Evolutionary conservation across 2,113 vertebrate genomes (phyloP).

Genomic region (Ellobius talpinus): DNA sequence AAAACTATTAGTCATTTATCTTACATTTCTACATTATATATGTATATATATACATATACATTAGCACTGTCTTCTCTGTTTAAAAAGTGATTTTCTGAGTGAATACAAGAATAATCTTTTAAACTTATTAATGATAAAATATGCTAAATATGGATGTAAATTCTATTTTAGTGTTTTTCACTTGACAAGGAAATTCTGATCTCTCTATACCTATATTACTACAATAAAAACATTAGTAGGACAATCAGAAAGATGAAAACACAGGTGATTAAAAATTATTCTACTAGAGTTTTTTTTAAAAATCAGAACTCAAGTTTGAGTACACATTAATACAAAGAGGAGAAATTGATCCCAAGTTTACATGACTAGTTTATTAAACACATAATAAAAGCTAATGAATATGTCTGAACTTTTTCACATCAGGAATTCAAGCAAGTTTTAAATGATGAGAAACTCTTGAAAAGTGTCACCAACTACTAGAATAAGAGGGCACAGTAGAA

Average conservation of each 20-base stretch:
- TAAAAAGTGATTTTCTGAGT: slow-evolving; percentile 55
- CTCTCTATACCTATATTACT: not conserved
- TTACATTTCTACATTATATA: slow-evolving; percentile 41
- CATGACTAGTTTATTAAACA: slow-evolving; percentile 13
- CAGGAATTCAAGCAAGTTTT: slow-evolving; percentile 54
- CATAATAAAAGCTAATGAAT: slow-evolving; percentile 35
- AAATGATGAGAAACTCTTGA: slow-evolving; percentile 29
- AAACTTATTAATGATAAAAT: slow-evolving; percentile 45
- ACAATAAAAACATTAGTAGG: slow-evolving; percentile 51
- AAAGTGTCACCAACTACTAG: not conserved
- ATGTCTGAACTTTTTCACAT: slow-evolving; percentile 27
- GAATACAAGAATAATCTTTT: slow-evolving; percentile 47
- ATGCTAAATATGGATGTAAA: slow-evolving; percentile 49
- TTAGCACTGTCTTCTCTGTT: not conserved
- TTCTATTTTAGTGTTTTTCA: slow-evolving; percentile 51
- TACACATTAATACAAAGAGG: not conserved
- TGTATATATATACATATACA: not conserved
- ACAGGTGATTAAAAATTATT: slow-evolving; percentile 29
- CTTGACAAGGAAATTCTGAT: slow-evolving; percentile 36
- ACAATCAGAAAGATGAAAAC: slow-evolving; percentile 31
- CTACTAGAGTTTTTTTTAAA: slow-evolving; percentile 19
- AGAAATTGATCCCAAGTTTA: slow-evolving; percentile 52
- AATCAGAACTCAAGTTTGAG: slow-evolving; percentile 34
- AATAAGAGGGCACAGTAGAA: not conserved
- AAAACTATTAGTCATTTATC: slow-evolving; percentile 38